Percentiles rank a stretch among this genome's conserved stretches.
These are phyloP conservation scores for Megathymus violae DNA, from an alignment of 1,140 invertebrate genomes.

Conservation along the genomic window DNA sequence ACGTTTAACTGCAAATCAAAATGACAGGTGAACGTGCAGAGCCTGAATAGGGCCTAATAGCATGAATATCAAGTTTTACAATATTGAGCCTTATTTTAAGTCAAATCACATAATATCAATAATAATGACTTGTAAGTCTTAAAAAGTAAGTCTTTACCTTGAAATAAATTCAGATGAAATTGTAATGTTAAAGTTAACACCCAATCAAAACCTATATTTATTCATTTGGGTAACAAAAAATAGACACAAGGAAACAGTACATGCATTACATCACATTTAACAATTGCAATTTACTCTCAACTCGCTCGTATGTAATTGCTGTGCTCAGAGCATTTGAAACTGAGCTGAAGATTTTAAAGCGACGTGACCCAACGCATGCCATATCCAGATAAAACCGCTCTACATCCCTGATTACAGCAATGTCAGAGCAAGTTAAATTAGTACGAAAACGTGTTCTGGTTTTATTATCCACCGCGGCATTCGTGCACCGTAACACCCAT, in stretches of 20 bases:
- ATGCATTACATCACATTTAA: neutral
- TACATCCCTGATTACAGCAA: conserved; percentile 44
- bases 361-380: conserved; percentile 7
- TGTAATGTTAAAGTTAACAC: too few species aligned
- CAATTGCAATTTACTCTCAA: conserved; percentile 12
- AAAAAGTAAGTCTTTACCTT: too few species aligned
- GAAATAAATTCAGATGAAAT: too few species aligned
- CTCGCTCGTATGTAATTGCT: conserved; percentile 13
- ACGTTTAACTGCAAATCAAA: too few species aligned
- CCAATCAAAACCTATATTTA: too few species aligned
- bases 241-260: neutral
- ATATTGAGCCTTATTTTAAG: too few species aligned
- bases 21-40: too few species aligned
- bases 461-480: conserved; percentile 51
- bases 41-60: too few species aligned
- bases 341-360: conserved; percentile 13
- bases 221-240: neutral
- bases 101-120: too few species aligned
- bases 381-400: conserved; percentile 28
- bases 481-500: conserved; percentile 47
- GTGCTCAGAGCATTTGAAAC: conserved; percentile 14
- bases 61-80: too few species aligned
- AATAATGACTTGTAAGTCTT: too few species aligned
- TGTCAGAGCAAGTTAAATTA: conserved; percentile 59
- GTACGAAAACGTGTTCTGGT: conserved; percentile 59